Base-by-base conservation (phyloP, 2,888 invertebrate species). In the Spisula subtruncata region DNA sequence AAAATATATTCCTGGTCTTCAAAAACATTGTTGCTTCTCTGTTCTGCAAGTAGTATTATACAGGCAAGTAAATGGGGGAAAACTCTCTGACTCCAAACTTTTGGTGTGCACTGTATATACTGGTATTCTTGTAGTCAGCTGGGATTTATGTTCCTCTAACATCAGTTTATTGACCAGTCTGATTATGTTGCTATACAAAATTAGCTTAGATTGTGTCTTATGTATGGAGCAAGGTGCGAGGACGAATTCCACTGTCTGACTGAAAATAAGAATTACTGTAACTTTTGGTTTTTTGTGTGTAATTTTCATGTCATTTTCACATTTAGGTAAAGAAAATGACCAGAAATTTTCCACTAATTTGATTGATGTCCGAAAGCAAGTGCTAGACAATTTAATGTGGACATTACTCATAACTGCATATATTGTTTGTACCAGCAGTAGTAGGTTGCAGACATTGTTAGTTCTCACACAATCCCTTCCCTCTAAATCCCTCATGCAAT, bases 141-240 rank as follows among this genome's bases (percentile, higher is more conserved):
- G 56, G 56, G 56, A 56, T 56, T 56, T 51, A 16, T 51, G 51
- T 51, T 51, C 51, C 14, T 16, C 51, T 51, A 51, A 51, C 60
- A 25, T 60, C 4, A 60, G 25, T 32, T 75, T 75, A 75, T 75
- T 75, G 75, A 75, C 75, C 35, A 35, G 75, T 32, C 75, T 25
- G 75, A 75, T 18, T 75, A 75, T 75, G 35, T 35, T 75, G 32
- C 32, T 75, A 75, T 75, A 75, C 32, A 32, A 75, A 75, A 75
- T 75, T 75, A 32, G 35, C 75, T 8, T 32, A 12, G 1, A 32
- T 75, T 75, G 75, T 32, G 1, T 14, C 16, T 29, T 75, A 16
- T 35, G 18, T 18, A 75, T 16, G 10, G 35, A 35, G 75, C 10
- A 6, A 4, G 32, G 75, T 32, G 18, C 25, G 60, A n/a, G 25